Evolutionary conservation across 2,888 invertebrate species (phyloP).

Genomic region (Seira sanloemensis): DNA sequence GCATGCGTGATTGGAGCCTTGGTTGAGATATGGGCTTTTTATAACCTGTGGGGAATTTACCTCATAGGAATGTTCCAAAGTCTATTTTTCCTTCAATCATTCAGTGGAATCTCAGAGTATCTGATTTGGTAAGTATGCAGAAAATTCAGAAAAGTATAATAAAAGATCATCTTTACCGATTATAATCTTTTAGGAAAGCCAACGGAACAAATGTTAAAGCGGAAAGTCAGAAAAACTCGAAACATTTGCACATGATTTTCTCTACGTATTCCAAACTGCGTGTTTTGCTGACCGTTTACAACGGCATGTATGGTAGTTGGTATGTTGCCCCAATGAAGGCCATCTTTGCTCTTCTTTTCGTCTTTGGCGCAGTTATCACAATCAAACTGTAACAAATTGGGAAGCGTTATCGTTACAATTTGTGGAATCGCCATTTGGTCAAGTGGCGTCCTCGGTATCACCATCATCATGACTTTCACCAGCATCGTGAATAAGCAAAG

Average conservation of each 20-base stretch:
- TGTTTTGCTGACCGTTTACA: constrained; percentile 10
- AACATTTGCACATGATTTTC: background rate
- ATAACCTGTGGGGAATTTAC: background rate
- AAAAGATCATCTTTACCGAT: background rate
- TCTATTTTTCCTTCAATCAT: background rate
- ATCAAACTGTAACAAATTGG: background rate
- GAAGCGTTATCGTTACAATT: background rate
- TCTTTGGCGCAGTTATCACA: background rate
- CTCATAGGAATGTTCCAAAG: background rate
- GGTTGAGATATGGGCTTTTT: background rate
- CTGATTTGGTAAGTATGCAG: background rate
- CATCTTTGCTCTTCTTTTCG: background rate
- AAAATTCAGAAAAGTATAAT: background rate
- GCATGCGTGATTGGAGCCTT: background rate
- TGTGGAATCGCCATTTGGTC: background rate
- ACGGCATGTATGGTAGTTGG: background rate
- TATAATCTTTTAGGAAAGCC: background rate
- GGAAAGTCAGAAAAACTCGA: background rate
- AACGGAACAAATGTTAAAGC: background rate
- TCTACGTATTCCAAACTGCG: constrained; percentile 14
- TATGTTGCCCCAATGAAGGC: constrained; percentile 9
- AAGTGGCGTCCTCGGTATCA: background rate
- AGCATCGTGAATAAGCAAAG: background rate
- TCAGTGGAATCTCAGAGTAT: background rate
- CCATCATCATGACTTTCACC: background rate